A percentile compares a stretch with the other conserved stretches of the same genome.
phyloP scores from a whole-genome alignment of 2,888 invertebrate species.

The Drosophila rellima region DNA sequence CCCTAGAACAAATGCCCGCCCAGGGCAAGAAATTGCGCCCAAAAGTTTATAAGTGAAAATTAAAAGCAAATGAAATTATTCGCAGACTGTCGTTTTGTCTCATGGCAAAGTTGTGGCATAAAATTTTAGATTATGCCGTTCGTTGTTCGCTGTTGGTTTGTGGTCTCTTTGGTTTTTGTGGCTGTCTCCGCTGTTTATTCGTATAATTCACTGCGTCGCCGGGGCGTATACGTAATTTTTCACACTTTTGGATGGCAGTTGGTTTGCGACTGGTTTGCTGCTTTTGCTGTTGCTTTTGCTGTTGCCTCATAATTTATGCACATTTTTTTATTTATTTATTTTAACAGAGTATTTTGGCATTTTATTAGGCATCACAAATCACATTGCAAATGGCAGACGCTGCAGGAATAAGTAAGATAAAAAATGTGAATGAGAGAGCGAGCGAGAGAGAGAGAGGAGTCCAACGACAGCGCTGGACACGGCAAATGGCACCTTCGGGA shows the following conservation, averaged over 20 bases:
- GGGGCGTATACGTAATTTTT: constrained; percentile 69
- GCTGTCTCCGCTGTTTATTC: constrained; percentile 21
- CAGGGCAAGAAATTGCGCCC: constrained; percentile 31
- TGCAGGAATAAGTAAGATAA: constrained; percentile 19
- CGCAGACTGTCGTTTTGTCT: constrained; percentile 30
- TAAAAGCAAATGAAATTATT: constrained; percentile 69
- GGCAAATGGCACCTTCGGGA: constrained; percentile 68
- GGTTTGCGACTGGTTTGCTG: constrained; percentile 5
- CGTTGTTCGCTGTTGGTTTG: constrained; percentile 22
- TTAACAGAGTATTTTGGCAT: constrained; percentile 62
- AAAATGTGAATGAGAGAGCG: constrained; percentile 10
- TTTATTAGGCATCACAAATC: constrained; percentile 71
- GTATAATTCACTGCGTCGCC: constrained; percentile 32
- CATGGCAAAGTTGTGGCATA: constrained; percentile 29
- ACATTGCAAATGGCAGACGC: constrained; percentile 64
- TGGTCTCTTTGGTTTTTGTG: constrained; percentile 46
- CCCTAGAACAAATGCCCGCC: not conserved
- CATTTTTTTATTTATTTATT: constrained; percentile 66
- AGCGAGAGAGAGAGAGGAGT: not conserved
- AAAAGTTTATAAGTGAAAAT: constrained; percentile 60
- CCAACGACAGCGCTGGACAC: constrained; percentile 45
- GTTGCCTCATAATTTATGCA: constrained; percentile 64
- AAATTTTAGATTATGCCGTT: constrained; percentile 42
- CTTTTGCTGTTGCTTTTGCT: constrained; percentile 10
- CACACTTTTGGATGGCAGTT: constrained; percentile 49